Conservation (phyloP, 2,113 vertebrate genomes). For the Galeopterus variegatus region DNA sequence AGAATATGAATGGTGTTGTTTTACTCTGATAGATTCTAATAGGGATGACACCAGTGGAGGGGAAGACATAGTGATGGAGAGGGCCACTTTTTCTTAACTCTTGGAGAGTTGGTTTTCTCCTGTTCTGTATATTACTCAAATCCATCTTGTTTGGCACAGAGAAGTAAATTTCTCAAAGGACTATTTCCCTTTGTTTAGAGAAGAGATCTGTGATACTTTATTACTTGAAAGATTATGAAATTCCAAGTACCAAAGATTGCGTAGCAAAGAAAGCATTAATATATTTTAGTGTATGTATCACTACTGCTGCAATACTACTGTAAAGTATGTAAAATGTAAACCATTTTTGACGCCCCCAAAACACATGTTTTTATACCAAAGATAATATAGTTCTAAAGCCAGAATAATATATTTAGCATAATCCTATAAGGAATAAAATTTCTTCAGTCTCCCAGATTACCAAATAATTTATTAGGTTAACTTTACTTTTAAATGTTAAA, state of each 20-base stretch:
- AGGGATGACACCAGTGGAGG: background rate
- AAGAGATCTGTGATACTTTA: conserved; percentile 14
- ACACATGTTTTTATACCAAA: conserved; percentile 31
- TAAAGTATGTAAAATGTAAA: conserved; percentile 49
- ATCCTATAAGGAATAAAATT: background rate
- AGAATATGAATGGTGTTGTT: background rate
- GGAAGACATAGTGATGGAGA: background rate
- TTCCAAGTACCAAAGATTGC: background rate
- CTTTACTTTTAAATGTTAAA: conserved; percentile 53
- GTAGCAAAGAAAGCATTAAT: conserved; percentile 42
- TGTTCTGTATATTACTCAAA: background rate
- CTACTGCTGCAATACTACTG: background rate
- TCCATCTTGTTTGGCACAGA: conserved; percentile 9
- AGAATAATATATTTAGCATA: conserved; percentile 35
- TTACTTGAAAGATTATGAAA: conserved; percentile 28
- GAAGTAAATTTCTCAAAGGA: conserved; percentile 14
- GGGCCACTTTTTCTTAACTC: background rate
- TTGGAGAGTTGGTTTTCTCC: background rate
- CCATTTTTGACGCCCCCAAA: background rate
- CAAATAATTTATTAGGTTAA: conserved; percentile 25
- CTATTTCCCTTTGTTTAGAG: conserved; percentile 25
- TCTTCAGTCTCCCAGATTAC: conserved; percentile 20
- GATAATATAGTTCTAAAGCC: conserved; percentile 19
- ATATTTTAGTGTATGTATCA: background rate
- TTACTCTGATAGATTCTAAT: conserved; percentile 26